These are phyloP conservation scores for Arion vulgaris DNA, from an alignment of 1,140 invertebrate genomes.

Conservation along the genomic window DNA sequence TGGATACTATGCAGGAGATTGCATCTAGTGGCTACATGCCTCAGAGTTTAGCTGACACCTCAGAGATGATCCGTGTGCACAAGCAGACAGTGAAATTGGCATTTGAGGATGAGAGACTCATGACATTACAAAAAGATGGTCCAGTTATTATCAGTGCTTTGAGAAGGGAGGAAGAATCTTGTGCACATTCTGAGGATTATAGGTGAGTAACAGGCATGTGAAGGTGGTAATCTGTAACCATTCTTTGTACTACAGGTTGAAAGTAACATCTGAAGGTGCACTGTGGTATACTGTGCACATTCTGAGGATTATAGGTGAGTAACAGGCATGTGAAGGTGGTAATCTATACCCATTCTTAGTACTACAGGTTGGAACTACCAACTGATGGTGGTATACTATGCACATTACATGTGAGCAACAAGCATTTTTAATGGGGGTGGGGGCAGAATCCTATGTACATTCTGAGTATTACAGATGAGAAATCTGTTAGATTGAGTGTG, in stretches of 20 bases:
- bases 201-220: constrained; percentile 59
- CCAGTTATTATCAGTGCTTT: constrained; percentile 62
- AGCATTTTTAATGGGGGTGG: too few species aligned
- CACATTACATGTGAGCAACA: constrained; percentile 62
- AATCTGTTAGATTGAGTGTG: too few species aligned
- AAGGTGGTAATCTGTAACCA: too few species aligned
- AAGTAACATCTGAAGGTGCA: too few species aligned
- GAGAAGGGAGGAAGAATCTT: constrained; percentile 51
- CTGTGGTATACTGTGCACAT: constrained; percentile 53
- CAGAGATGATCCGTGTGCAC: constrained; percentile 64
- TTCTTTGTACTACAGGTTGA: too few species aligned
- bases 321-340: too few species aligned
- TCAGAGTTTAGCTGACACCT: constrained; percentile 49
- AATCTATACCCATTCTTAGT: too few species aligned
- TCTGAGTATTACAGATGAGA: too few species aligned
- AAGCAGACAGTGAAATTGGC: constrained; percentile 57
- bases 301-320: constrained; percentile 66
- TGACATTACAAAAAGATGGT: constrained; percentile 64
- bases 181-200: constrained; percentile 63
- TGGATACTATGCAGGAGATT: constrained; percentile 64
- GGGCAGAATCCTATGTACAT: too few species aligned
- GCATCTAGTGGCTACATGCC: constrained; percentile 50
- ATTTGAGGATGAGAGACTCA: constrained; percentile 63
- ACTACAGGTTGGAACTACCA: too few species aligned
- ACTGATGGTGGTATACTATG: too few species aligned